Conservation (phyloP, 2,797 vertebrate genomes). For the Gorsachius magnificus region DNA sequence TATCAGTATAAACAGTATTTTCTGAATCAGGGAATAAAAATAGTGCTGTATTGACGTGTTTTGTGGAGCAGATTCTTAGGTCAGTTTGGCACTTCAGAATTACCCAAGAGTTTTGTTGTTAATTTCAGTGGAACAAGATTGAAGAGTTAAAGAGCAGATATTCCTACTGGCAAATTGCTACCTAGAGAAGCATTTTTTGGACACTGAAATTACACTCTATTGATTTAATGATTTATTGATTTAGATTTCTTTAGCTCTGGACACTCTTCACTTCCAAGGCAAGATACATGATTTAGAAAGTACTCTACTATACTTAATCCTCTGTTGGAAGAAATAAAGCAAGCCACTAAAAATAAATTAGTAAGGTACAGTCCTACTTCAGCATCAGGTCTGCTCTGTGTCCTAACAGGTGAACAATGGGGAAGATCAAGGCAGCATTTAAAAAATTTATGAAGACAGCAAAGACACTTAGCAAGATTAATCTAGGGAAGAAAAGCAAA, state of each 20-base stretch:
- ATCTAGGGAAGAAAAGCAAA: not conserved
- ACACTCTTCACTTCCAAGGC: not conserved
- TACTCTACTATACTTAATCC: not conserved
- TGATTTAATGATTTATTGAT: not conserved
- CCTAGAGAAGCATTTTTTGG: not conserved
- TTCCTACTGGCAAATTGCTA: not conserved
- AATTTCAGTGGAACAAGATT: not conserved
- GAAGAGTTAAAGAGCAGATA: not conserved
- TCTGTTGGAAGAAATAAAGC: not conserved
- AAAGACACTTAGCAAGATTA: not conserved
- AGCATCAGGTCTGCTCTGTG: not conserved
- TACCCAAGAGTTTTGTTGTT: not conserved
- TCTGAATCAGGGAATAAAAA: not conserved
- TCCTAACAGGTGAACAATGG: not conserved
- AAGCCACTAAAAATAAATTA: not conserved
- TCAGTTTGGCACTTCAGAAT: not conserved
- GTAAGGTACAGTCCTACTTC: not conserved
- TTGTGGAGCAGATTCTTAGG: not conserved
- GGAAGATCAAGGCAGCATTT: not conserved
- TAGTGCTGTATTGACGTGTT: not conserved
- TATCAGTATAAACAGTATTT: not conserved
- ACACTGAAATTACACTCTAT: not conserved
- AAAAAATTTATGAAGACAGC: not conserved
- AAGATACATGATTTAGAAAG: constrained; percentile 25
- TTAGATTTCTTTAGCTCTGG: not conserved